Base-by-base conservation (phyloP, 1,140 invertebrate species). In the Saccostrea glomerata region DNA sequence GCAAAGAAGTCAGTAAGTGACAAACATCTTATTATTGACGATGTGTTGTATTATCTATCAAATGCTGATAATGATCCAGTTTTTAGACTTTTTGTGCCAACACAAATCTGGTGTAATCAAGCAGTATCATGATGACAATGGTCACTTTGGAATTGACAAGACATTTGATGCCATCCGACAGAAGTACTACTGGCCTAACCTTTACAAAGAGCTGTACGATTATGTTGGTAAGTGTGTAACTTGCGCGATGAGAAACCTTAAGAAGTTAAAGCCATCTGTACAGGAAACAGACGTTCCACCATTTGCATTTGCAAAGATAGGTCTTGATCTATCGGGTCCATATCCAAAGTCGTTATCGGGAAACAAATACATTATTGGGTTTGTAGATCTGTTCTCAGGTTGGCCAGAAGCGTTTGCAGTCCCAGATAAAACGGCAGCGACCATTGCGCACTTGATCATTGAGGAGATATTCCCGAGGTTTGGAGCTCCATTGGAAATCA, bases 221-320 rank as follows among this genome's bases (percentile, higher is more conserved):
- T n/a, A n/a, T n/a, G 36, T 88, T 63, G 3, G 86, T 88, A 5
- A 88, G 66, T 40, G 87, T 88, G 13, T 93, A 92, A 87, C 85
- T 5, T 73, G 20, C 25, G 6, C 82, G 20, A 83, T 12, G 11
- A 70, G 85, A 40, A 20, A 70, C 30, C 40, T 86, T 70, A 58
- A 83, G 55, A 89, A 30, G 56, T 30, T 30, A 86, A 90, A 88
- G 60, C 73, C 89, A 0, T 70, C 86, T n/a, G 15, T 88, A 0
- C 70, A 85, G 54, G 86, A 87, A 87, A 90, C 89, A 11, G 86
- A 88, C 17, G 85, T 83, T n/a, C 82, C 87, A 20, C 85, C 85
- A 5, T 87, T 55, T 30, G 70, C 73, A 1, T 86, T 90, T 82
- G 86, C 86, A 6, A 90, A 90, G 40, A 63, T 90, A 0, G 82